These are phyloP conservation scores for Caenorhabditis latens DNA, from an alignment of 1,140 invertebrate genomes.

Conservation along the genomic window DNA sequence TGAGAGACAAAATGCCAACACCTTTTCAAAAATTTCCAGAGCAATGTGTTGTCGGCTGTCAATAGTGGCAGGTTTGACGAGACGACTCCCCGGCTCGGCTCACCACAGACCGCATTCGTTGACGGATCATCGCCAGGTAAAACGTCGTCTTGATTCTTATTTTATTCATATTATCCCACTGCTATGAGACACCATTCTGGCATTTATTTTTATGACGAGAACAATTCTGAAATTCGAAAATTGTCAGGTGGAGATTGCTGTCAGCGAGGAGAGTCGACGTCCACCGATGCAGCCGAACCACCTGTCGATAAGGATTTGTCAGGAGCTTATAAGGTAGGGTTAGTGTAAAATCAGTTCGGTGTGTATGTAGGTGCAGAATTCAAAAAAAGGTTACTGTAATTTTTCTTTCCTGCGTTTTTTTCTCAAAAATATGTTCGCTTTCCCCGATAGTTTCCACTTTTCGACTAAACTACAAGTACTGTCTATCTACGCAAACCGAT, in stretches of 20 bases:
- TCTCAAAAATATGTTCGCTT: too few species aligned
- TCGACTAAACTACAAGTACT: slow-evolving; percentile 34
- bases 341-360: neutral
- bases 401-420: too few species aligned
- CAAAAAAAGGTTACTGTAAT: too few species aligned
- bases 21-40: slow-evolving; percentile 74
- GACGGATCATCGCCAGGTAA: slow-evolving; percentile 45
- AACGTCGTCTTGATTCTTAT: neutral
- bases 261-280: slow-evolving; percentile 49
- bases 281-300: slow-evolving; percentile 42
- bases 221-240: slow-evolving; percentile 27
- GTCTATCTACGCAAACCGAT: slow-evolving; percentile 19
- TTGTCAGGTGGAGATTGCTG: slow-evolving; percentile 61
- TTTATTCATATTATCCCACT: neutral
- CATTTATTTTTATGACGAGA: slow-evolving; percentile 34
- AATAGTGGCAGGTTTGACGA: slow-evolving; percentile 81
- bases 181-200: slow-evolving; percentile 43
- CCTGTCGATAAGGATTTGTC: slow-evolving; percentile 45
- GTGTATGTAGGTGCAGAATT: neutral
- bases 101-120: slow-evolving; percentile 40
- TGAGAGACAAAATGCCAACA: slow-evolving; percentile 57
- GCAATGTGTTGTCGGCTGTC: slow-evolving; percentile 89
- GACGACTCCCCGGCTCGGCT: slow-evolving; percentile 45
- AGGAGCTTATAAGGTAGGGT: slow-evolving; percentile 55
- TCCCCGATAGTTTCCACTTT: too few species aligned